These are phyloP conservation scores for Tympanoctomys barrerae DNA, from an alignment of 2,797 vertebrate genomes.

Conservation along the genomic window DNA sequence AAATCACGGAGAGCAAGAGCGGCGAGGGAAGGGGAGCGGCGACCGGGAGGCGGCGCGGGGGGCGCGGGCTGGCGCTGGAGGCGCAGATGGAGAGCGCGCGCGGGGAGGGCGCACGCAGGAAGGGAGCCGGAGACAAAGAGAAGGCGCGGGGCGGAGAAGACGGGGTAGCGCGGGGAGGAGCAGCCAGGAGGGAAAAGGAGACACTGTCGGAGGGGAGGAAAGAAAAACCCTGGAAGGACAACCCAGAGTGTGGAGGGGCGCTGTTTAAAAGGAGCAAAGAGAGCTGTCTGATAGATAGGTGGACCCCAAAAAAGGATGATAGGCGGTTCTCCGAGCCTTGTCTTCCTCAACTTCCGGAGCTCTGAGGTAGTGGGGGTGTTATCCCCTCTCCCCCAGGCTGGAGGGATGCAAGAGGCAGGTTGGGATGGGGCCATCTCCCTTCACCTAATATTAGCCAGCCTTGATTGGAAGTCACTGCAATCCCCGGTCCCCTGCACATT, in stretches of 20 bases:
- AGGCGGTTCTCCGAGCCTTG: background rate
- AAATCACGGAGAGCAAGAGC: constrained; percentile 91
- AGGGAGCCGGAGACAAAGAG: constrained; percentile 57
- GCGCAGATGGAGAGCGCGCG: constrained; percentile 58
- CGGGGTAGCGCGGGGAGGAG: background rate
- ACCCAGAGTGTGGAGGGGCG: background rate
- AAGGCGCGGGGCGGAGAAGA: background rate
- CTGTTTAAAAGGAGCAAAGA: background rate
- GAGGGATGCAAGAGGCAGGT: background rate
- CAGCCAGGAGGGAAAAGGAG: background rate
- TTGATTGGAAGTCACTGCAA: background rate
- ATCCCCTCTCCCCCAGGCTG: background rate
- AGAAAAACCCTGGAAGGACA: background rate
- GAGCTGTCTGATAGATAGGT: constrained; percentile 66
- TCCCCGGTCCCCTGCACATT: too few relatives aligned
- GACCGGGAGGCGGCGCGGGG: constrained; percentile 56
- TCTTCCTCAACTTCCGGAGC: fast-evolving
- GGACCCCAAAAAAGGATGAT: background rate
- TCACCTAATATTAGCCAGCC: background rate
- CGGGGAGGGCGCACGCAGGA: background rate
- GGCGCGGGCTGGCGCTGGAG: background rate
- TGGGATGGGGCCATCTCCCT: background rate
- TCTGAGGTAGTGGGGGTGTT: background rate
- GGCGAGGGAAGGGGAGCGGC: constrained; percentile 62
- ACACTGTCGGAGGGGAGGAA: background rate